Base-by-base conservation (phyloP, 2,797 vertebrate genomes). In the Lycodopsis pacificus region DNA sequence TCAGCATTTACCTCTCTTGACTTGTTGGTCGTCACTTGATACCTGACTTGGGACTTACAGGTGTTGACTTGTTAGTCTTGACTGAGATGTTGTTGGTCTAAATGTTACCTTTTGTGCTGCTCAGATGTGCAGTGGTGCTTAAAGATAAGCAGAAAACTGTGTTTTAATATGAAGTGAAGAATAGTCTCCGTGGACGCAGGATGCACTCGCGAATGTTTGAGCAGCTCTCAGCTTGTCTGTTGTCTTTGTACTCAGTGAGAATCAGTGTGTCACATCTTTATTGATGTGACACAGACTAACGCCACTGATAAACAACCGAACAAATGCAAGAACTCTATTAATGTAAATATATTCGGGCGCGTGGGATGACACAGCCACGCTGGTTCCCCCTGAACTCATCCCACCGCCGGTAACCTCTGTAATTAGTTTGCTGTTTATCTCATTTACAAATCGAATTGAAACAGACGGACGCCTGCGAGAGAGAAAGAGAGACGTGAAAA, bases 391-490 rank as follows among this genome's bases (percentile, higher is more conserved):
- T 11, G 20, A 83, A 85, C 77, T 77, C 73, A 81, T 80, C 86
- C 75, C 54, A 79, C 76, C 65, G 58, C 56, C 12, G 65, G 72
- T 77, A 80, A 90, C 80, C 81, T 88, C 71, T 54, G 79, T 88
- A 90, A 93, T 93, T 90, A 91, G 77, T 92, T 88, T 85, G 77
- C 75, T 56, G 86, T 88, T 91, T 86, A 93, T 94, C 90, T 78
- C 61, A 90, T 94, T 92, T 91, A 76, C 73, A 77, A 58, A 86
- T 92, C 79, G 91, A 90, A 92, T 87, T 89, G 84, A 84, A 77
- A 78, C 71, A 79, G 82, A 89, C 79, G 65, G 49, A 63, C 59
- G 69, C 81, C 86, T 76, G 77, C 7, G 61, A 40, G 69, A 64
- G 66, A 56, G 59, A 73, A 3, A 46, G 56, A 25, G 59, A 32